These are phyloP conservation scores for Galerucella nymphaeae DNA, from an alignment of 2,888 invertebrate species.

Conservation along the genomic window DNA sequence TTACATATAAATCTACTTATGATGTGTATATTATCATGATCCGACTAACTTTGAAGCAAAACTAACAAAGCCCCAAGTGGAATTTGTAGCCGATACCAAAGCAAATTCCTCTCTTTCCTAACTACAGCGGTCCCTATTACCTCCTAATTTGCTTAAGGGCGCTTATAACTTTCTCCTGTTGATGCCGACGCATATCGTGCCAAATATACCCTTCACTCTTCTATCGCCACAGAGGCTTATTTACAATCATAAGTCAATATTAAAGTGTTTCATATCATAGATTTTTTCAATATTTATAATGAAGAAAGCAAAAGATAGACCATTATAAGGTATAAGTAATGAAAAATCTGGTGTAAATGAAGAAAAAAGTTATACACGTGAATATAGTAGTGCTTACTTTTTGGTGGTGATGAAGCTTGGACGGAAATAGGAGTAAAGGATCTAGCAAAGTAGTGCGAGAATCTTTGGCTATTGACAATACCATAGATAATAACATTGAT, in stretches of 20 bases:
- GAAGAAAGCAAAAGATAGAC: no score
- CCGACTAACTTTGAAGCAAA: neutral
- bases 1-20: neutral
- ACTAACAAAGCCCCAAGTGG: conserved; percentile 15
- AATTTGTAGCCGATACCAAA: conserved; percentile 8
- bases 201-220: conserved; percentile 9
- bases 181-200: neutral
- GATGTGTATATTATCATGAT: neutral
- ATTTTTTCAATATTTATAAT: no score
- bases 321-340: no score
- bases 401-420: no score
- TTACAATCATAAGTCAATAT: neutral
- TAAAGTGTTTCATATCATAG: no score
- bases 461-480: no score
- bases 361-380: no score
- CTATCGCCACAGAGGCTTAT: conserved; percentile 10
- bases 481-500: no score
- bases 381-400: no score
- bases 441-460: no score
- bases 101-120: conserved; percentile 3
- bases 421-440: no score
- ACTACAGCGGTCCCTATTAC: conserved; percentile 27
- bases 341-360: no score
- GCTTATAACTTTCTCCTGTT: conserved; percentile 22
- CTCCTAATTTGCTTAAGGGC: conserved; percentile 35